Evolutionary conservation across 37 sponge, comb jelly and placozoan species (phyloP).

Genomic region (Spongia lamella): DNA sequence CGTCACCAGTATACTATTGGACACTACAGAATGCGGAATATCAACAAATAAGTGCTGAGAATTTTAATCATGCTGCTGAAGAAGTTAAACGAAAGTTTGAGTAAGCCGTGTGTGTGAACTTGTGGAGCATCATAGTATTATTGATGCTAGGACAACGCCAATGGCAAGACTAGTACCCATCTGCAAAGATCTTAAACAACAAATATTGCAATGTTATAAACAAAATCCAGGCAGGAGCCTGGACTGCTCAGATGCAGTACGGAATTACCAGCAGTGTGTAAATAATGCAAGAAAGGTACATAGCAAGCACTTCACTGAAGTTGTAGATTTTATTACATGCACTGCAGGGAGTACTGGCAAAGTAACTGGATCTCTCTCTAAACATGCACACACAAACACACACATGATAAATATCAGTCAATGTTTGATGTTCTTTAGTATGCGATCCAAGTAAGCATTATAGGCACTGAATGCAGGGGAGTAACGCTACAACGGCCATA

Average conservation of each 20-base stretch:
- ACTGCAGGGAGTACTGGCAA: no score
- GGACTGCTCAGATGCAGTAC: slow-evolving; percentile 51
- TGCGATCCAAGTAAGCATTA: slow-evolving; percentile 32
- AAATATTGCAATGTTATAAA: slow-evolving; percentile 47
- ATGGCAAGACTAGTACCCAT: slow-evolving; percentile 13
- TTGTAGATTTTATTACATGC: no score
- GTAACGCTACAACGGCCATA: slow-evolving; percentile 24
- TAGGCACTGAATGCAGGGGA: slow-evolving; percentile 48
- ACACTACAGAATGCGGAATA: slow-evolving; percentile 31
- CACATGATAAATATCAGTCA: no score
- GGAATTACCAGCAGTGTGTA: slow-evolving; percentile 62
- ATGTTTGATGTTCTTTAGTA: not conserved
- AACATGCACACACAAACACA: no score
- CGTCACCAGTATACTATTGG: no score
- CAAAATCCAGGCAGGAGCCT: slow-evolving; percentile 42
- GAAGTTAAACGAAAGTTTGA: slow-evolving; percentile 34
- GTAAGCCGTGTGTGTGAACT: slow-evolving; percentile 3
- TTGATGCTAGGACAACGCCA: not conserved
- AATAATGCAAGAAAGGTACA: slow-evolving; percentile 40
- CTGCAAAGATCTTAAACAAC: slow-evolving; percentile 20
- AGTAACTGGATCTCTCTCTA: no score
- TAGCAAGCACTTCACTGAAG: no score
- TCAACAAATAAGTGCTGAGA: slow-evolving; percentile 22
- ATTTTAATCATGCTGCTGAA: slow-evolving; percentile 27
- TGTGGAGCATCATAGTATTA: not conserved